Base-by-base conservation (phyloP, 1,140 invertebrate species). In the Cataglyphis hispanica region DNA sequence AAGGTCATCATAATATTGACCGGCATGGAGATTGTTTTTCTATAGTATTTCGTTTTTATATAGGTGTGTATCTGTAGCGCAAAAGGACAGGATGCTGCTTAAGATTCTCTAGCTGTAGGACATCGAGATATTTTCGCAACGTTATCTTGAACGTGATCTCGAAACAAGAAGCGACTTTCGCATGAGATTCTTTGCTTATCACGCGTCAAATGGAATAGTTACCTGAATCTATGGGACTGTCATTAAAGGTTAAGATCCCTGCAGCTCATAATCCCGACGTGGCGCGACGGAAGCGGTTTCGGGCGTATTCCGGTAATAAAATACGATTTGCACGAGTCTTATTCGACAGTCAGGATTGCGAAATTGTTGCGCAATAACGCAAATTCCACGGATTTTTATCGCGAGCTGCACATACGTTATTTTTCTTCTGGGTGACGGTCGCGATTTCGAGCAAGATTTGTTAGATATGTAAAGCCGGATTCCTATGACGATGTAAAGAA, bases 161-260 rank as follows among this genome's bases (percentile, higher is more conserved):
- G 4, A 43, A 61, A 1, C 7, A 3, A 11, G 10, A 10, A 25
- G 13, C n/a, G 34, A 25, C 6, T 27, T 4, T 64, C 10, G 10
- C 11, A 13, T 6, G 6, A 7, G 7, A 53, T 50, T 53, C 31
- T 70, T 31, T 1, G 22, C 46, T 67, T 43, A 37, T 53, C 7
- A n/a, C 7, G 19, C 11, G 13, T 10, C 13, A 31, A 0, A n/a
- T 22, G 53, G 5, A 75, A 67, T 3, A 60, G 16, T 89, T 90
- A 90, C 87, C 89, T 89, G 83, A 53, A 75, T 76, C 43, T 43
- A 31, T 31, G 34, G 11, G 27, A 27, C 78, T 85, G 63, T 90
- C 89, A 89, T 64, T 85, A 87, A 90, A 90, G 80, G 85, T 76
- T 89, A 89, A 70, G 72, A 81, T 50, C 58, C 84, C 43, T 60